phyloP scores from a whole-genome alignment of 2,113 vertebrate genomes.

The Hystrix cristata region DNA sequence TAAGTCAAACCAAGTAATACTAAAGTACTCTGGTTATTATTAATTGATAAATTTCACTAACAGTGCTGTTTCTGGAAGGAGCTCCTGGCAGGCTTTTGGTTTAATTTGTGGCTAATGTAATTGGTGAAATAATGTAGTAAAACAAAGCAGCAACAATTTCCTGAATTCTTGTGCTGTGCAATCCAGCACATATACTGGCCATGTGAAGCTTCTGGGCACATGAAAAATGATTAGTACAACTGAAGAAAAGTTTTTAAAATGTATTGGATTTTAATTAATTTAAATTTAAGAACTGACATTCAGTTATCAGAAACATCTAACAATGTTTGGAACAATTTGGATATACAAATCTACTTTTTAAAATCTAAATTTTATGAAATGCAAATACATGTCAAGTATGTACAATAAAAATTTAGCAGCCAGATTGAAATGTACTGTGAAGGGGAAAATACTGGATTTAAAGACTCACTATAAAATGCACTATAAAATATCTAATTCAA shows the following conservation, averaged over 20 bases:
- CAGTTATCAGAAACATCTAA: neutral
- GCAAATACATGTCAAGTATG: neutral
- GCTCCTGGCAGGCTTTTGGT: neutral
- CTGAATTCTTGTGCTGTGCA: neutral
- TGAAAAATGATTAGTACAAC: neutral
- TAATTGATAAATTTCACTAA: neutral
- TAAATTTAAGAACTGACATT: neutral
- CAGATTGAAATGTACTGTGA: neutral
- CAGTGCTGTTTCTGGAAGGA: slow-evolving; percentile 22
- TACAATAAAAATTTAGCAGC: neutral
- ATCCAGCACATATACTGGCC: neutral
- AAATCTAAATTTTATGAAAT: neutral
- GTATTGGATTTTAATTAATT: neutral
- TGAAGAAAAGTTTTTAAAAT: neutral
- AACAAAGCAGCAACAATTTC: neutral
- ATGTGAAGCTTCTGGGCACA: neutral
- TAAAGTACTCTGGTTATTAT: slow-evolving; percentile 5
- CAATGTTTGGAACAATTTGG: slow-evolving; percentile 9
- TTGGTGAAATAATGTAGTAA: neutral
- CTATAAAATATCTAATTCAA: neutral
- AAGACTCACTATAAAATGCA: neutral
- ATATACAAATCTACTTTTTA: neutral
- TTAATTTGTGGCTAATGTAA: neutral
- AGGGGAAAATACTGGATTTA: neutral
- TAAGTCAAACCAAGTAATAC: neutral